phyloP scores from a whole-genome alignment of 1,140 invertebrate species.

The Leptestheria dahalacensis region DNA sequence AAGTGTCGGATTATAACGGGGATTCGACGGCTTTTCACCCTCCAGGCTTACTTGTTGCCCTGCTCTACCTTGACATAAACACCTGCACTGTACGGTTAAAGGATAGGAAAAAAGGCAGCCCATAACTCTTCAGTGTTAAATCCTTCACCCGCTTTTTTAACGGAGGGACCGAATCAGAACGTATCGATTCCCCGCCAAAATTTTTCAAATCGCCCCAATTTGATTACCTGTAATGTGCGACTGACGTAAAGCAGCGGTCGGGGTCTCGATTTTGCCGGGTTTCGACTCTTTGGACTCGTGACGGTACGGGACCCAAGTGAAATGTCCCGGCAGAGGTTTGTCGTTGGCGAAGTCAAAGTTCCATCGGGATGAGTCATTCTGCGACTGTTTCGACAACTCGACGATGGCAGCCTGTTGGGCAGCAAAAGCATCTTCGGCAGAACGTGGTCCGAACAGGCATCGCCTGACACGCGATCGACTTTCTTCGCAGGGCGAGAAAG shows the following conservation, averaged over 20 bases:
- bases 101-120: too few relatives aligned
- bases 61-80: too few relatives aligned
- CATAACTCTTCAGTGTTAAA: too few relatives aligned
- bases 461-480: slow-evolving; percentile 4
- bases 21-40: too few relatives aligned
- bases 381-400: slow-evolving; percentile 1
- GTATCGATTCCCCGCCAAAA: neutral
- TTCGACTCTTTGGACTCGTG: neutral
- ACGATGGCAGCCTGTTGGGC: slow-evolving; percentile 1
- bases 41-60: too few relatives aligned
- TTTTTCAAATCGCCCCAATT: neutral
- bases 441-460: slow-evolving; percentile 8
- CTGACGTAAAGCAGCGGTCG: neutral
- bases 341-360: slow-evolving; percentile 12
- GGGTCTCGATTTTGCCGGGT: neutral
- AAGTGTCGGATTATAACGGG: too few relatives aligned
- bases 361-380: slow-evolving; percentile 2
- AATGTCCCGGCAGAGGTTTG: neutral
- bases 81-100: too few relatives aligned
- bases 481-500: neutral
- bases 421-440: slow-evolving; percentile 11
- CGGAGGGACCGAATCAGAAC: too few relatives aligned
- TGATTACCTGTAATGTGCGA: slow-evolving; percentile 5
- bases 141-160: too few relatives aligned
- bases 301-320: slow-evolving; percentile 1